Conservation (phyloP, 2,113 vertebrate genomes). For the Dipodomys spectabilis region DNA sequence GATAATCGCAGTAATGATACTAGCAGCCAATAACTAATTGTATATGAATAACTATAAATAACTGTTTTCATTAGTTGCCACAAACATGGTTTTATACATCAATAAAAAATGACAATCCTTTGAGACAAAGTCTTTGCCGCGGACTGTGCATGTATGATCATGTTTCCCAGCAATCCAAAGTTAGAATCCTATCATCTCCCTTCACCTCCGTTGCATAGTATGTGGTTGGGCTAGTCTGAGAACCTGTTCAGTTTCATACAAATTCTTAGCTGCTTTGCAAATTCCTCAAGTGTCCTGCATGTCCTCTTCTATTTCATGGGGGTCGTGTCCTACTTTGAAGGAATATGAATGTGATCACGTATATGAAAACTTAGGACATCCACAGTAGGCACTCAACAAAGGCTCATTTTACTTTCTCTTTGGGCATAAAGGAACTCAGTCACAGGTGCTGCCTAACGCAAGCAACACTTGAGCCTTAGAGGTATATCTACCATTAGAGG, state of each 20-base stretch:
- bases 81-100: too few species aligned
- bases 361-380: background rate
- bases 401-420: conserved; percentile 12
- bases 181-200: background rate
- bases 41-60: background rate
- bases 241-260: background rate
- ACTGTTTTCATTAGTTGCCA: background rate
- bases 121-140: conserved; percentile 13
- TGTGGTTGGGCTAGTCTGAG: background rate
- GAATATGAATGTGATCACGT: background rate
- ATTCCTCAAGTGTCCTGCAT: background rate
- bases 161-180: background rate
- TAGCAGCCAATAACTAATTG: background rate
- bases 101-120: background rate
- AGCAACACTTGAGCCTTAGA: background rate
- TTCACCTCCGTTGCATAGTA: background rate
- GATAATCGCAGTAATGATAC: conserved; percentile 3
- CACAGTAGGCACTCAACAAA: background rate
- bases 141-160: background rate
- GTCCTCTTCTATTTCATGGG: background rate
- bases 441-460: background rate
- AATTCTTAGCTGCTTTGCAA: background rate
- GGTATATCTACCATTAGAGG: background rate
- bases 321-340: background rate
- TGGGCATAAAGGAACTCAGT: background rate